These are phyloP conservation scores for Uria aalge DNA, from an alignment of 2,113 vertebrate genomes.

Conservation along the genomic window DNA sequence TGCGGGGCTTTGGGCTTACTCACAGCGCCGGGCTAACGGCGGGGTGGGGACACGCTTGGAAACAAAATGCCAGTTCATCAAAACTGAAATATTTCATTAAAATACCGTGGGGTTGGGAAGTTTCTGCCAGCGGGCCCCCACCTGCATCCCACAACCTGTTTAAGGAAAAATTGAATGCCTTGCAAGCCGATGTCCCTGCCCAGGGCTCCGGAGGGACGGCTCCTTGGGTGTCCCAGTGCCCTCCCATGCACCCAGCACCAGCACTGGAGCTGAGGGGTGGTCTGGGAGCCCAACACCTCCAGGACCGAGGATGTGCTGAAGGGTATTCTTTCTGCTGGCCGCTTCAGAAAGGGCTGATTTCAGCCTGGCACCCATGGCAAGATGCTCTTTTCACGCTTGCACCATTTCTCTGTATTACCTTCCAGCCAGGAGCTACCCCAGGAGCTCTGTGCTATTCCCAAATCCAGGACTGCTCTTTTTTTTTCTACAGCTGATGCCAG, in stretches of 20 bases:
- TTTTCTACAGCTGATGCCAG: background rate
- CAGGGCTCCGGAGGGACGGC: background rate
- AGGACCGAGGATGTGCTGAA: fast-evolving
- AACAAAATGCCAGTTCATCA: background rate
- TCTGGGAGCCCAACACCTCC: background rate
- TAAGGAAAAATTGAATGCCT: background rate
- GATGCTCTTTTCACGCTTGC: background rate
- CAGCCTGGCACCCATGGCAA: background rate
- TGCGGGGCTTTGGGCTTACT: background rate
- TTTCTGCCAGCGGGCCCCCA: background rate
- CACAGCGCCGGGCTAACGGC: fast-evolving
- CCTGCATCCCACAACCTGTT: background rate
- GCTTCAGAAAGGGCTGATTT: background rate
- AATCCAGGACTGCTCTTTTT: background rate
- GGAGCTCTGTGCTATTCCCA: background rate
- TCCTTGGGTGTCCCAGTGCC: background rate
- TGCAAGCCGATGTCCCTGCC: fast-evolving
- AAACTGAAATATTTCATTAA: background rate
- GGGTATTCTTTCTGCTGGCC: background rate
- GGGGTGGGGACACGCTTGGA: background rate
- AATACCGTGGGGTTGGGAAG: background rate
- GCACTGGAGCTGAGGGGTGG: background rate
- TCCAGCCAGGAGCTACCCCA: background rate
- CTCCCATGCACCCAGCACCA: background rate
- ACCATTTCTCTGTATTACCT: background rate